Base-by-base conservation (phyloP, 2,797 vertebrate species). In the Gallinago stenura region DNA sequence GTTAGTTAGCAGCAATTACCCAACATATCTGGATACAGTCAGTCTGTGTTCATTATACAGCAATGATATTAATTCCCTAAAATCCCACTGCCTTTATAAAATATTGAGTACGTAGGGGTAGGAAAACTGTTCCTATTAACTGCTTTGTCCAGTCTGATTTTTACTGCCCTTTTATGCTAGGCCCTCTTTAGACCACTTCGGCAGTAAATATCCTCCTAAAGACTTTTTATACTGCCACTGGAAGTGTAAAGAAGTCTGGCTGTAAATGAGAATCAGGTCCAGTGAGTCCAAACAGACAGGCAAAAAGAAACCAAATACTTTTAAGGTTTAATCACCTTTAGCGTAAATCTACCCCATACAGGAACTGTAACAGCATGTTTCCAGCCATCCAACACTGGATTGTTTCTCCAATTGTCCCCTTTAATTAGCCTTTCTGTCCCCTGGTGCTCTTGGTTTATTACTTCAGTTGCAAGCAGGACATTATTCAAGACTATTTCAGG, bases 401-500 rank as follows among this genome's bases (percentile, higher is more conserved):
- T 72, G 69, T 83, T 96, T 96, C 88, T 90, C 71, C 92, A 91
- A 53, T 96, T 93, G 94, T 94, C 80, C 89, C 57, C 62, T 89
- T 93, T 95, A 95, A 96, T 96, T 95, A 95, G 88, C 58, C 73
- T 77, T 78, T 96, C 54, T 89, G 41, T 97, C 65, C 80, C 94
- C 91, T 82, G 79, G 83, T 96, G 95, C 60, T 95, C 72, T 78
- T 92, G 73, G 76, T 95, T 96, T 97, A 96, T 89, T 96, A 64
- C 78, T 72, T 60, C 50, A 48, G 78, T 83, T 96, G 84, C 94
- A 95, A 96, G 96, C 86, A 96, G 93, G 94, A 82, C 91, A 93
- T 97, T 95, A 95, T 96, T 97, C 84, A 95, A 92, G 86, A 86
- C 65, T 65, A 12, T 87, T 95, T 78, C 70, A 71, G 64, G 56